These are phyloP conservation scores for Leucophora obtusa DNA, from an alignment of 2,888 invertebrate genomes.

Conservation along the genomic window DNA sequence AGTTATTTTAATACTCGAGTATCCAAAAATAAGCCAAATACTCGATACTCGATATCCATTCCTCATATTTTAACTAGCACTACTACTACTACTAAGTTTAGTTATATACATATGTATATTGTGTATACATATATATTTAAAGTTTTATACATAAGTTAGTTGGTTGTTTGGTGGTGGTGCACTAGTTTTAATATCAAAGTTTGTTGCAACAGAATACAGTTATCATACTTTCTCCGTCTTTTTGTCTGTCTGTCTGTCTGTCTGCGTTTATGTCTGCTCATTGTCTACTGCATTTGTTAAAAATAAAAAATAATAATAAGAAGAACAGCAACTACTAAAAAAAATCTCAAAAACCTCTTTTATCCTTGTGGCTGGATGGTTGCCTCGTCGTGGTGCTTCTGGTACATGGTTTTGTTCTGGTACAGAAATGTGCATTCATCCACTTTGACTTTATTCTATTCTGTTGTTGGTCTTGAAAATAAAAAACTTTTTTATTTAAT, in stretches of 20 bases:
- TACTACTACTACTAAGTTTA: too few relatives aligned
- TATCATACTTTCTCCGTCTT: conserved; percentile 57
- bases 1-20: too few relatives aligned
- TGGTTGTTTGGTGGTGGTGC: conserved; percentile 53
- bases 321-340: conserved; percentile 46
- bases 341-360: conserved; percentile 52
- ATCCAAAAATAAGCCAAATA: too few relatives aligned
- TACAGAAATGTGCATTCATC: conserved; percentile 52
- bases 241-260: conserved; percentile 50
- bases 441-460: conserved; percentile 57
- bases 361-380: conserved; percentile 58
- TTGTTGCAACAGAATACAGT: conserved; percentile 55
- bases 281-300: conserved; percentile 65
- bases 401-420: conserved; percentile 42
- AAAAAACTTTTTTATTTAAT: conserved; percentile 53
- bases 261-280: conserved; percentile 66
- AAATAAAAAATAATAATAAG: conserved; percentile 22
- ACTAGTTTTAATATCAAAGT: conserved; percentile 63
- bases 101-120: too few relatives aligned
- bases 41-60: too few relatives aligned
- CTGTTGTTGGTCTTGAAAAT: conserved; percentile 58
- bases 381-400: conserved; percentile 47
- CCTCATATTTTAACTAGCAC: too few relatives aligned
- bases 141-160: conserved; percentile 58
- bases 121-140: conserved; percentile 10